Conservation (phyloP, 2,113 vertebrate genomes). For the Camelus bactrianus region DNA sequence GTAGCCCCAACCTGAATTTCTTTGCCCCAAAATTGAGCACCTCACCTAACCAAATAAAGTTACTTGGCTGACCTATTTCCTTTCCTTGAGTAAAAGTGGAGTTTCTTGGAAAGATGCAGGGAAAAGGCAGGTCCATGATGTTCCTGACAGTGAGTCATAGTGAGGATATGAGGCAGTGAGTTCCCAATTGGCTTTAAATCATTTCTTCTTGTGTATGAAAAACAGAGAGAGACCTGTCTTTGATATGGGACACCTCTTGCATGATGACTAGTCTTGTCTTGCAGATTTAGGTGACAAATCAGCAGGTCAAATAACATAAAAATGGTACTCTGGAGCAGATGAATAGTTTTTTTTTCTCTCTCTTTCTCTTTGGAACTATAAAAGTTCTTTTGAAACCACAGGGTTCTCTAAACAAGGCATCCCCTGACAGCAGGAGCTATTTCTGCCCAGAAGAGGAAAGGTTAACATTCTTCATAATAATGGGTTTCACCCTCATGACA, state of each 20-base stretch:
- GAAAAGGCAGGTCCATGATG: neutral
- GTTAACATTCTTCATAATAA: conserved; percentile 70
- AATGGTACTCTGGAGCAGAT: neutral
- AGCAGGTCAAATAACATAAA: neutral
- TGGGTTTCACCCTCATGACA: conserved; percentile 57
- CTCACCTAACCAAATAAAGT: neutral
- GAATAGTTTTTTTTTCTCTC: neutral
- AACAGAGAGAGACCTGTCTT: neutral
- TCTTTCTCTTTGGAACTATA: neutral
- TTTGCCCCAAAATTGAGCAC: neutral
- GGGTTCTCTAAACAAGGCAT: conserved; percentile 56
- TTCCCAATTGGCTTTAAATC: fast-evolving
- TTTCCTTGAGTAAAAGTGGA: neutral
- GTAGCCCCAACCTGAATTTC: neutral
- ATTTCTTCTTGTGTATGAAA: neutral
- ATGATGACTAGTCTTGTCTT: neutral
- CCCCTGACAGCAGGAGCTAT: conserved; percentile 68
- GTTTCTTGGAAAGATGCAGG: neutral
- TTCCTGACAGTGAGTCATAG: neutral
- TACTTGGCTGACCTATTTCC: neutral
- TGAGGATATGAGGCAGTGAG: neutral
- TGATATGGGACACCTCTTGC: neutral
- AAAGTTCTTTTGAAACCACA: conserved; percentile 47
- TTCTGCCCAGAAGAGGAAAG: conserved; percentile 72
- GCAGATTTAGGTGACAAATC: neutral